Base-by-base conservation (phyloP, 2,113 vertebrate species). In the Natator depressus region DNA sequence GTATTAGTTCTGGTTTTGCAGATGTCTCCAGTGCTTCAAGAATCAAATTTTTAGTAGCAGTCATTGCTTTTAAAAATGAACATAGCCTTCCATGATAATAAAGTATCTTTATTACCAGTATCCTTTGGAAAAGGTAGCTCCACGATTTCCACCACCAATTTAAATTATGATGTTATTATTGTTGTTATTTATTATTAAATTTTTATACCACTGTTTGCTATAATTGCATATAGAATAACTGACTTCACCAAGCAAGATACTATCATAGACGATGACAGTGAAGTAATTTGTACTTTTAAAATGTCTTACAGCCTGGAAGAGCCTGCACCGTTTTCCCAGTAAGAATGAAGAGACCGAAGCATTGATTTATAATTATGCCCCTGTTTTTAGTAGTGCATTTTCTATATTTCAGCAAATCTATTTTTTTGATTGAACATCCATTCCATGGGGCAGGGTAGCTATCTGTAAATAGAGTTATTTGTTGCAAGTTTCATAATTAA, bases 291-390 rank as follows among this genome's bases (percentile, higher is more conserved):
- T 91, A 27, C 27, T 88, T 96, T 86, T 95, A 55, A 4, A 85
- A 93, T 98, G 22, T 97, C 90, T 98, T 98, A 53, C 98, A 99
- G 99, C 99, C 96, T 98, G 97, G 98, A 99, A 98, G 98, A 99
- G 93, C 93, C 95, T 92, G 14, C 99, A 99, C 90, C 95, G 2
- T 51, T 99, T 99, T 98, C 46, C 98, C 62, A 98, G 94, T 57
- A 80, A 94, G 51, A 84, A 31, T 3, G 98, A 99, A 82, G 99
- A 99, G 89, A 49, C 94, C 16, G 86, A 95, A 59, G 98, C 98
- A 57, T 97, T 99, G 88, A 99, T 99, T 97, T 99, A 99, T 96
- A 99, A 99, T 97, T 99, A 98, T 81, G 65, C 2, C 38, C 99
- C 99, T 1, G 13, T 98, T 87, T 99, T 98, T 92, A 98, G 96